phyloP scores from a whole-genome alignment of 1,140 invertebrate species.

The Lepidotrigona ventralis region DNA sequence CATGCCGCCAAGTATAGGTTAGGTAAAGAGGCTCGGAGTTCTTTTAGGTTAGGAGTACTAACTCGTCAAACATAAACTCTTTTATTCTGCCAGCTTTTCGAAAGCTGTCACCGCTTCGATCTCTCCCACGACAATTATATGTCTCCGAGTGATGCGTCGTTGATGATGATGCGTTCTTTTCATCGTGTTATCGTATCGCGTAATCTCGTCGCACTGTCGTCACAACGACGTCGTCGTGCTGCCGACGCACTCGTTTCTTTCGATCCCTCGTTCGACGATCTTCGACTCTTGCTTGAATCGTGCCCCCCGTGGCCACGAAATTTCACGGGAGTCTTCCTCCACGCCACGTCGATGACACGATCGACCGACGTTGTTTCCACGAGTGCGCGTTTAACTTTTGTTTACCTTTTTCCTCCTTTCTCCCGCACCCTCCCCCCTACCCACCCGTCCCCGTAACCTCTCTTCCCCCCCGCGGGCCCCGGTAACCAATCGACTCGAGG shows the following conservation, averaged over 20 bases:
- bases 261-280: not conserved
- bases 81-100: not conserved
- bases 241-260: not conserved
- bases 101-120: constrained; percentile 8
- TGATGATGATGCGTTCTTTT: not conserved
- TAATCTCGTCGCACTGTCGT: not conserved
- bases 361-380: constrained; percentile 26
- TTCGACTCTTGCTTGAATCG: not conserved
- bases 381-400: constrained; percentile 37
- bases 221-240: too few relatives aligned
- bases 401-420: constrained; percentile 16
- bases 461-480: too few relatives aligned
- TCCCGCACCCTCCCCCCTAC: too few relatives aligned
- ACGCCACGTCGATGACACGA: constrained; percentile 27
- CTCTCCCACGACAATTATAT: not conserved
- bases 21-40: not conserved
- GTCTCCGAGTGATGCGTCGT: not conserved
- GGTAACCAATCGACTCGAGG: not conserved
- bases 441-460: too few relatives aligned
- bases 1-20: not conserved
- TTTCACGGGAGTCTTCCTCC: constrained; percentile 31
- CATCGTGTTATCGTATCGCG: not conserved
- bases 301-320: constrained; percentile 1
- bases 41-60: not conserved
- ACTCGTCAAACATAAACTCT: not conserved